Conservation (phyloP, 1,140 invertebrate genomes). For the Meloidogyne floridensis region DNA sequence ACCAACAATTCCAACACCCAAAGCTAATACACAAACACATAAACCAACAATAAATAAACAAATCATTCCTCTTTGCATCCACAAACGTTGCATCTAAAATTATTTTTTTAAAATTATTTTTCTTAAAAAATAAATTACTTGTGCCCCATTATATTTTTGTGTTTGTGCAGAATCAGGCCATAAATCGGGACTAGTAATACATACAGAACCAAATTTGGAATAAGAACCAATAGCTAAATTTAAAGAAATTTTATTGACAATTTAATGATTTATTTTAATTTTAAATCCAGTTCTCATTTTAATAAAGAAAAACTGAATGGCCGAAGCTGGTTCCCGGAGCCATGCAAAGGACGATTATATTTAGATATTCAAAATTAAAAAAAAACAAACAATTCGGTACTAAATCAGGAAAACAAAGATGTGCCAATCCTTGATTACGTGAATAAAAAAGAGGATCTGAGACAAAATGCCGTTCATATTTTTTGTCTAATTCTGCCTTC, state of each 20-base stretch:
- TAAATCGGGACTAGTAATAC: slow-evolving; percentile 23
- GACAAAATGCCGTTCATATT: slow-evolving; percentile 34
- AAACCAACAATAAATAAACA: slow-evolving; percentile 36
- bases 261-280: too few species aligned
- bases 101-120: neutral
- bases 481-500: slow-evolving; percentile 21
- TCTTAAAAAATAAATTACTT: neutral
- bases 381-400: slow-evolving; percentile 40
- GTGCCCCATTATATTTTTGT: slow-evolving; percentile 20
- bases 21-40: slow-evolving; percentile 28
- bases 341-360: too few species aligned
- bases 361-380: slow-evolving; percentile 15
- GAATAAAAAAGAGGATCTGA: slow-evolving; percentile 42
- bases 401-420: slow-evolving; percentile 49
- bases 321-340: too few species aligned
- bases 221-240: slow-evolving; percentile 22
- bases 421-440: slow-evolving; percentile 42
- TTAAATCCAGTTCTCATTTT: too few species aligned
- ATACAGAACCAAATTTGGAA: slow-evolving; percentile 18
- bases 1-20: slow-evolving; percentile 44
- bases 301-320: too few species aligned
- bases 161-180: slow-evolving; percentile 19
- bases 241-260: neutral
- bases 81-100: slow-evolving; percentile 45
- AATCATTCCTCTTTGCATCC: slow-evolving; percentile 45